Percentiles rank a stretch among this genome's conserved stretches.
These are phyloP conservation scores for Nezara viridula DNA, from an alignment of 2,888 invertebrate genomes.

Conservation along the genomic window DNA sequence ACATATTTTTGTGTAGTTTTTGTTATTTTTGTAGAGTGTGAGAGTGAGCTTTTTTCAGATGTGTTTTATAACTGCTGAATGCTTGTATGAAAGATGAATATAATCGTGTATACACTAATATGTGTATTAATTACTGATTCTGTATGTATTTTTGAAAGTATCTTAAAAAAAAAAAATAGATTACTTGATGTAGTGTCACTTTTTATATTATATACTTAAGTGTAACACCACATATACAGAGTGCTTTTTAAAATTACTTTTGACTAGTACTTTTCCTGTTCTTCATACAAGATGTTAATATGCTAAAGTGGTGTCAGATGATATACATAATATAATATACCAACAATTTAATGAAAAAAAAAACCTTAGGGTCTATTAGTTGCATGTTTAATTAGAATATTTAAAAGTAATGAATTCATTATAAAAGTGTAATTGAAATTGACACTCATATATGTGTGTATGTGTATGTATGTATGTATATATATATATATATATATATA, in stretches of 20 bases:
- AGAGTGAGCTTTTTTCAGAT: conserved; percentile 59
- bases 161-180: conserved; percentile 52
- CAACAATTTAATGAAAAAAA: conserved; percentile 49
- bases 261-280: conserved; percentile 59
- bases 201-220: conserved; percentile 58
- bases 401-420: conserved; percentile 50
- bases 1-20: conserved; percentile 60
- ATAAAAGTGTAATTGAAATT: neutral
- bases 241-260: conserved; percentile 58
- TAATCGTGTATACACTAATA: conserved; percentile 58
- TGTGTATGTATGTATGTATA: neutral
- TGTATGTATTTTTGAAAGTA: conserved; percentile 59
- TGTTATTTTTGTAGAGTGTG: conserved; percentile 60
- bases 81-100: conserved; percentile 59
- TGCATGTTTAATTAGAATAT: conserved; percentile 56
- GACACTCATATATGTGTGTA: neutral
- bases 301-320: conserved; percentile 53
- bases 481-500: conserved; percentile 52
- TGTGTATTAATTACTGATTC: conserved; percentile 59
- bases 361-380: conserved; percentile 54
- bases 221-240: conserved; percentile 58
- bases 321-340: conserved; percentile 48
- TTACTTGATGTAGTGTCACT: conserved; percentile 59
- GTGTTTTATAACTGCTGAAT: conserved; percentile 60
- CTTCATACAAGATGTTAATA: conserved; percentile 52